A percentile compares a stretch with the other conserved stretches of the same genome.
These are phyloP conservation scores for Mythimna vitellina DNA, from an alignment of 2,888 invertebrate species.

Conservation along the genomic window DNA sequence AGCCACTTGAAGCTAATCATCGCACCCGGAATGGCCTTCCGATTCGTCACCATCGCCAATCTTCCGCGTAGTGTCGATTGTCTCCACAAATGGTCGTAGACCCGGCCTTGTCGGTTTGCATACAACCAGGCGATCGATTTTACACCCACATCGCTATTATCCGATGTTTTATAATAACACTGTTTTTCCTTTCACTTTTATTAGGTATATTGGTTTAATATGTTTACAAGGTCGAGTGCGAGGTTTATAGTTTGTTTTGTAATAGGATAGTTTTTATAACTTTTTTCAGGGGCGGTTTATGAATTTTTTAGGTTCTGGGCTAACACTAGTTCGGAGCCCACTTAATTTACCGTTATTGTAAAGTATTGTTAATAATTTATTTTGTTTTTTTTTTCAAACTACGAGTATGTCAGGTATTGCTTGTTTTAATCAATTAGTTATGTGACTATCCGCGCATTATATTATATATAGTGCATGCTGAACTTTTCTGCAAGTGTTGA, in stretches of 20 bases:
- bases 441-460: no score
- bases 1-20: neutral
- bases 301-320: no score
- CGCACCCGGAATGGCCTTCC: slow-evolving; percentile 52
- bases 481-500: no score
- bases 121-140: slow-evolving; percentile 56
- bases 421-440: no score
- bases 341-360: no score
- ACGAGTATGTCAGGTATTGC: no score
- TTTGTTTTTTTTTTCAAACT: no score
- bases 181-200: slow-evolving; percentile 54
- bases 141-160: slow-evolving; percentile 61
- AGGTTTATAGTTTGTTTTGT: slow-evolving; percentile 4
- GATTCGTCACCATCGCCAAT: slow-evolving; percentile 57
- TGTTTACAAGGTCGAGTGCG: slow-evolving; percentile 25
- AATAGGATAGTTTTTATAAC: neutral
- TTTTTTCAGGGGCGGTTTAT: no score
- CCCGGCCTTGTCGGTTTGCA: slow-evolving; percentile 62
- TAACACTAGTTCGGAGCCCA: no score
- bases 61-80: slow-evolving; percentile 63
- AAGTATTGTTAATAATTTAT: no score
- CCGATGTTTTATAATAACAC: slow-evolving; percentile 32
- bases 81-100: slow-evolving; percentile 56
- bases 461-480: no score
- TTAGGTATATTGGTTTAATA: slow-evolving; percentile 13